Evolutionary conservation across 2,888 invertebrate species (phyloP), one percentile per base, ranked within the genome.

Genomic region (Bombyx huttoni): DNA sequence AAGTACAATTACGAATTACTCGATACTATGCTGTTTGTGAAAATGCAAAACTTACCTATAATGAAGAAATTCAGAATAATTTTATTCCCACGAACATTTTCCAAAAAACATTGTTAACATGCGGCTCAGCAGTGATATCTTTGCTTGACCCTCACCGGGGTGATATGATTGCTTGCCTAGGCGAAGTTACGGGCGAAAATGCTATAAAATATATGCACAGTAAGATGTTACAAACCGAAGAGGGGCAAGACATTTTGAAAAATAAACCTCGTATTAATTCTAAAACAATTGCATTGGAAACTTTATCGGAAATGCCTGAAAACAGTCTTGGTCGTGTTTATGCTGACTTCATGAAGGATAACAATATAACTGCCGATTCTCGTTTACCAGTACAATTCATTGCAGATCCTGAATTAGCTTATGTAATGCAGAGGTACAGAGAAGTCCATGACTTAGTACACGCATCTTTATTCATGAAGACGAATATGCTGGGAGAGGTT

Each of bases 361-460:
- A 98, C 85, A 92, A 94, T 62, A 97, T 99, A 0, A 95, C 96
- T 7, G 98, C 99, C 0, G 99, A 99, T 88, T 94, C 96, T 40
- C 90, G 99, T 57, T 89, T 94, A 59, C 91, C 94, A 13, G 98
- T 99, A 0, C 94, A 95, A 66, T 99, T 98, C 82, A 92, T 99
- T 49, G 93, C 96, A 60, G 96, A 99, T 77, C 85, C 92, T 1
- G 94, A 98, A 58, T 81, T 98, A 63, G 97, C 98, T 6, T 99
- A 98, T 83, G 94, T 99, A 49, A 97, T 99, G 94, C 97, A 98
- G 78, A 90, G 99, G 52, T 99, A 99, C 75, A 91, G 99, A 59
- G 98, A 99, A 88, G 94, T 96, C 8, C 99, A 99, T 78, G 99
- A 99, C 87, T 90, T 99, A 59, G 92, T 96, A 54, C 99, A 99